phyloP scores from a whole-genome alignment of 2,797 vertebrate genomes.

The Dallia pectoralis region DNA sequence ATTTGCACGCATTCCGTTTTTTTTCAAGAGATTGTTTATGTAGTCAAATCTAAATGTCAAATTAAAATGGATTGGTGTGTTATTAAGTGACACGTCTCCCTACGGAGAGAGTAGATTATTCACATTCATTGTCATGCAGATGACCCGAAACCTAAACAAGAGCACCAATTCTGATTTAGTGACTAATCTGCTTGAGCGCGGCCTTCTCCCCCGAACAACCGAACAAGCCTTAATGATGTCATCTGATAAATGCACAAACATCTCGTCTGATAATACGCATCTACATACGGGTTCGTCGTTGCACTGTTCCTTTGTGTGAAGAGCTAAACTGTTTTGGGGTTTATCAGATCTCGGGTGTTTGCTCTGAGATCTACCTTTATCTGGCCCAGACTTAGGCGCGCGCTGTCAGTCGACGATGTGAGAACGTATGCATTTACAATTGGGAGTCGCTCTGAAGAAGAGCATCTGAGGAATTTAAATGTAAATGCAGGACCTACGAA shows the following conservation, averaged over 20 bases:
- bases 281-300: slow-evolving; percentile 3
- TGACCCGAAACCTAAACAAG: slow-evolving; percentile 16
- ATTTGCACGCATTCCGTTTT: background rate
- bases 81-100: background rate
- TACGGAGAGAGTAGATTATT: slow-evolving; percentile 19
- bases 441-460: too few species aligned
- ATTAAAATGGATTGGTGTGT: slow-evolving; percentile 10
- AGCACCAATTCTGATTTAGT: slow-evolving; percentile 30
- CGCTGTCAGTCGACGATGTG: background rate
- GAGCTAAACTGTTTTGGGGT: slow-evolving; percentile 39
- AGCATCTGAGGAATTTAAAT: too few species aligned
- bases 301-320: slow-evolving; percentile 21
- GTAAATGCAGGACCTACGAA: background rate
- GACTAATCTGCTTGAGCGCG: slow-evolving; percentile 34
- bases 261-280: background rate
- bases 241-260: background rate
- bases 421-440: too few species aligned
- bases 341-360: slow-evolving; percentile 36
- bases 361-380: slow-evolving; percentile 20
- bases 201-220: slow-evolving; percentile 3
- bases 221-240: slow-evolving; percentile 32
- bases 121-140: slow-evolving; percentile 3
- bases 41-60: background rate
- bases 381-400: background rate
- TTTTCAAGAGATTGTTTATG: background rate